A percentile compares a stretch with the other conserved stretches of the same genome.
Evolutionary conservation across 1,140 invertebrate species (phyloP).

Genomic region (Diachasmimorpha longicaudata): DNA sequence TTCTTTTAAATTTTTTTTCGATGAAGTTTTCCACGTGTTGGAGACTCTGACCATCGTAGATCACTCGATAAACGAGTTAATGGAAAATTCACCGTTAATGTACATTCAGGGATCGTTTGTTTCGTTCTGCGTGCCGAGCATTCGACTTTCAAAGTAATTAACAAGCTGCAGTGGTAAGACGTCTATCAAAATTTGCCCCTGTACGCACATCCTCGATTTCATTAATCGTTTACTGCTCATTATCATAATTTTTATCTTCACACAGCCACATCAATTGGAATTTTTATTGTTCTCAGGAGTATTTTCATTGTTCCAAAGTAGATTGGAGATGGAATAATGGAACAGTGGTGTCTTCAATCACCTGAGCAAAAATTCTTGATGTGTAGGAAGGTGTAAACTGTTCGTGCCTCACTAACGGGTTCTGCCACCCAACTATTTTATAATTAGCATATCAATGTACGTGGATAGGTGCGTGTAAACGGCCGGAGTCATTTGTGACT

Average conservation of each 20-base stretch:
- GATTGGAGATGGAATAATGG: not conserved
- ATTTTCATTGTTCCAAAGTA: not conserved
- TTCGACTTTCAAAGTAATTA: constrained; percentile 30
- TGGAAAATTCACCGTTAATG: constrained; percentile 28
- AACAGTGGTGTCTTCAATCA: not conserved
- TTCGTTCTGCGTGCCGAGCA: constrained; percentile 29
- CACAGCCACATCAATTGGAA: not conserved
- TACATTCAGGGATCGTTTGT: constrained; percentile 10
- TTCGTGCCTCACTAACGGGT: not conserved
- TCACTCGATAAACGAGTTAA: constrained; percentile 8
- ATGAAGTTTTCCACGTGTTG: constrained; percentile 6
- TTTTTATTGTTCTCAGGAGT: not conserved
- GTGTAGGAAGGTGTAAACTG: not conserved
- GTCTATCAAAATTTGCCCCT: not conserved
- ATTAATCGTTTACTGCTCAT: not conserved
- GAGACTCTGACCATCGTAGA: not conserved
- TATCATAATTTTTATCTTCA: not conserved
- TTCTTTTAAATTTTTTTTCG: not conserved
- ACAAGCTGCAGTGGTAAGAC: not conserved
- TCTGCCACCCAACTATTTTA: not conserved
- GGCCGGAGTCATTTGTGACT: not conserved
- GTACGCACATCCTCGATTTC: constrained; percentile 1
- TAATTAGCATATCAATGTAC: not conserved
- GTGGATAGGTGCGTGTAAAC: not conserved
- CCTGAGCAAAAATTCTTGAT: not conserved